Base-by-base conservation (phyloP, 2,888 invertebrate genomes). In the Archips xylosteana region DNA sequence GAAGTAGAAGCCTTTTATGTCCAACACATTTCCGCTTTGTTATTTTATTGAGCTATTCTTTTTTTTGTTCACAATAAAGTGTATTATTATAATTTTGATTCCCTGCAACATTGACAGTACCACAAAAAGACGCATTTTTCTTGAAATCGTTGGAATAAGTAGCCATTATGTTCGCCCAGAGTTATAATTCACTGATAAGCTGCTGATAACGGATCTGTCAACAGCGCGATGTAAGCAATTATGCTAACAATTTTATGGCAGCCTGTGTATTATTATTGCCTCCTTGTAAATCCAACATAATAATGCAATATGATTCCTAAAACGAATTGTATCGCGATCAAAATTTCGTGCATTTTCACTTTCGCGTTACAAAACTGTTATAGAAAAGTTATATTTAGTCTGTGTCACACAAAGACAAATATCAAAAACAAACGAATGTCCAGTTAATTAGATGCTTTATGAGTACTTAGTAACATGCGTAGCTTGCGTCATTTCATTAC, bases 131-230 rank as follows among this genome's bases (percentile, higher is more conserved):
- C 67, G 60, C 47, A 54, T 77, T 75, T 76, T 75, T 70, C 72
- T 60, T 59, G 45, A 75, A 71, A 74, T 66, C 63, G 75, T 63
- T 49, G n/a, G 39, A 72, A 66, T 74, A 70, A 74, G 74, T 74
- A 70, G 71, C 75, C 60, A 68, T 65, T 68, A 69, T 36, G 70
- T 61, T 72, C 65, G 73, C 66, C 54, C 74, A 69, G 57, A 67
- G 76, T 77, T 73, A 76, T 76, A 76, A 77, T 76, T 77, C 71
- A 75, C 76, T 79, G 79, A 78, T 80, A 80, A 80, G 78, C 74
- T 57, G 61, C 23, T 75, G 78, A 78, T 78, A 78, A 77, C 72
- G 67, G 76, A 77, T 77, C 77, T 73, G 77, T 73, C 76, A 77
- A 76, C 77, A 75, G 59, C 71, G 75, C 71, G 68, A 62, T 75